A percentile compares a stretch with the other conserved stretches of the same genome.
phyloP scores from a whole-genome alignment of 2,888 invertebrate genomes.

The Drosophila neutralis region DNA sequence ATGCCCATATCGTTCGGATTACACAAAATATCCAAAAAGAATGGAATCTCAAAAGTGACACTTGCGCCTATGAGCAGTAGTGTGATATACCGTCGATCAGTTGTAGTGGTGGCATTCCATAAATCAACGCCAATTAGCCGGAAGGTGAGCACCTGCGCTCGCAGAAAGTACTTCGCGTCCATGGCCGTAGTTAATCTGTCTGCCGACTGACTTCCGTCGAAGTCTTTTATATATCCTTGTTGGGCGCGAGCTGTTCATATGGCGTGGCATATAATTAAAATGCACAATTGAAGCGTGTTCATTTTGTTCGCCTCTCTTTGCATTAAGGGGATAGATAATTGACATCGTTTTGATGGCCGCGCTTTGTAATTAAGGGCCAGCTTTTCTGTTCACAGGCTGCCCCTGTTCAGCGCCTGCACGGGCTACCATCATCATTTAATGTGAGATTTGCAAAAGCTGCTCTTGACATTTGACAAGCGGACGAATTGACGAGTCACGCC shows the following conservation, averaged over 20 bases:
- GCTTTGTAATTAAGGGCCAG: slow-evolving; percentile 28
- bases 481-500: slow-evolving; percentile 5
- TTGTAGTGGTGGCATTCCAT: slow-evolving; percentile 22
- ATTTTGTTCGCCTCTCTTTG: slow-evolving; percentile 6
- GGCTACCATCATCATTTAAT: slow-evolving; percentile 5
- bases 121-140: slow-evolving; percentile 56
- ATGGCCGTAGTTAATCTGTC: slow-evolving; percentile 17
- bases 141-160: slow-evolving; percentile 48
- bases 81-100: slow-evolving; percentile 45
- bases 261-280: background rate
- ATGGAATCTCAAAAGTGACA: slow-evolving; percentile 27
- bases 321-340: background rate
- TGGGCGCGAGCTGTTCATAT: background rate
- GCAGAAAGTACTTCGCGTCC: slow-evolving; percentile 44
- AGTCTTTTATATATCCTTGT: slow-evolving; percentile 32
- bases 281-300: background rate
- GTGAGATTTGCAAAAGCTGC: slow-evolving; percentile 54
- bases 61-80: slow-evolving; percentile 23
- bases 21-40: slow-evolving; percentile 20
- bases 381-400: slow-evolving; percentile 16
- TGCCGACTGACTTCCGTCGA: background rate
- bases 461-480: slow-evolving; percentile 49
- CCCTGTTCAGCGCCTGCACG: background rate
- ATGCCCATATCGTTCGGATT: slow-evolving; percentile 48
- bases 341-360: slow-evolving; percentile 34